Percentiles rank a stretch among this genome's conserved stretches.
These are phyloP conservation scores for Dromiciops gliroides DNA, from an alignment of 2,113 vertebrate genomes.

Conservation along the genomic window DNA sequence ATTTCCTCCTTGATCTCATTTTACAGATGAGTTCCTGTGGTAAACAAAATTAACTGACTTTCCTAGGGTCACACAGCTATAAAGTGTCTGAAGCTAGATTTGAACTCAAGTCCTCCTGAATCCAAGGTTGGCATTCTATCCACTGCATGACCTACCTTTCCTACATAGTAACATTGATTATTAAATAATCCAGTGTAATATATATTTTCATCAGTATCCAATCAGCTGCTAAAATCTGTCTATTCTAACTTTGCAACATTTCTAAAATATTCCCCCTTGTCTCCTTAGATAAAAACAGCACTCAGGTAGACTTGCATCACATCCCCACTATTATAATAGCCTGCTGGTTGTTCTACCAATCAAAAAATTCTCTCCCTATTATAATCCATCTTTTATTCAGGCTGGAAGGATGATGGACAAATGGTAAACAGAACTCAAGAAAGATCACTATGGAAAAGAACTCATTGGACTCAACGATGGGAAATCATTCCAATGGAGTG, in stretches of 20 bases:
- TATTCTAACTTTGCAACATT: background rate
- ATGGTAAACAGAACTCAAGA: background rate
- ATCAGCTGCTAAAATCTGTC: background rate
- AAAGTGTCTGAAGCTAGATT: no score
- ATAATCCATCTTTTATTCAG: background rate
- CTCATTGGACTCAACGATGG: background rate
- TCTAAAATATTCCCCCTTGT: background rate
- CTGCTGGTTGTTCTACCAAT: background rate
- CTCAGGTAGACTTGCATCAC: background rate
- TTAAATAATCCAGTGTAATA: no score
- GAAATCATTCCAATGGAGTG: background rate
- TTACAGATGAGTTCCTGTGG: no score
- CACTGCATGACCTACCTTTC: no score
- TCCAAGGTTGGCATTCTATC: no score
- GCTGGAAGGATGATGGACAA: background rate
- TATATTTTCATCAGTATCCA: background rate
- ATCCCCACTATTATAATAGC: background rate
- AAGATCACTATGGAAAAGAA: background rate
- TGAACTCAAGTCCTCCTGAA: no score
- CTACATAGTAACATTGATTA: no score
- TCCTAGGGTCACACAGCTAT: no score
- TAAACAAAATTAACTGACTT: no score
- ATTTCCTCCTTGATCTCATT: no score
- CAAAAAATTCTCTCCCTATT: background rate
- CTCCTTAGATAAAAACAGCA: background rate